Base-by-base conservation (phyloP, 2,888 invertebrate species). In the Polymixis lichenea region DNA sequence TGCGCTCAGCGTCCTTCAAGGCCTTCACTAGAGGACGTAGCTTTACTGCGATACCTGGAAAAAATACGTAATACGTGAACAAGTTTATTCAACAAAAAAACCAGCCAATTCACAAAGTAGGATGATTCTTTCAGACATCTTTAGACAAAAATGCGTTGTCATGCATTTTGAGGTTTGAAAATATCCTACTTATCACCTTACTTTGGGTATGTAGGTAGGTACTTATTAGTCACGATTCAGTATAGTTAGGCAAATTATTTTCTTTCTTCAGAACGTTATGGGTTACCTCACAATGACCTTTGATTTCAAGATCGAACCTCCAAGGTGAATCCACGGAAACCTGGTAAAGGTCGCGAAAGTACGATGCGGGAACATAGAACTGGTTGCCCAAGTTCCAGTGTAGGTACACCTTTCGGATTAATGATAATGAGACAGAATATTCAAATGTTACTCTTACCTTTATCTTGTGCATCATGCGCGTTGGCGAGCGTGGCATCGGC, bases 401-500 rank as follows among this genome's bases (percentile, higher is more conserved):
- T n/a, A 62, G n/a, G 28, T 17, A 15, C 51, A 15, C 17, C n/a
- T 46, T 72, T 46, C 8, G 17, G 19, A 32, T 25, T 1, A 38
- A 28, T 74, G 13, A 17, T 25, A 17, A 25, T 32, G 17, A 22
- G 1, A 43, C 17, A 17, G 17, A 73, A n/a, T 17, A 13, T 43
- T n/a, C 13, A 56, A 38, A 32, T 17, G 25, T 17, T 22, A 19
- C n/a, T 43, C 58, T 65, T 78, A 97, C 97, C 98, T 96, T 98
- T 98, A 93, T 98, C 98, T 87, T 98, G 98, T 69, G 98, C 98
- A 91, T 98, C 97, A 61, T 98, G 97, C 13, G 99, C 98, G 93
- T 99, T 99, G 56, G 98, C 99, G 78, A 99, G 95, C 46, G 98
- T 98, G 55, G 99, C 98, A 93, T 98, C 98, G 0, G 98, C 98